Evolutionary conservation across 2,888 invertebrate genomes (phyloP), one percentile per base, ranked within the genome.

Genomic region (Eupithecia pulchellata): DNA sequence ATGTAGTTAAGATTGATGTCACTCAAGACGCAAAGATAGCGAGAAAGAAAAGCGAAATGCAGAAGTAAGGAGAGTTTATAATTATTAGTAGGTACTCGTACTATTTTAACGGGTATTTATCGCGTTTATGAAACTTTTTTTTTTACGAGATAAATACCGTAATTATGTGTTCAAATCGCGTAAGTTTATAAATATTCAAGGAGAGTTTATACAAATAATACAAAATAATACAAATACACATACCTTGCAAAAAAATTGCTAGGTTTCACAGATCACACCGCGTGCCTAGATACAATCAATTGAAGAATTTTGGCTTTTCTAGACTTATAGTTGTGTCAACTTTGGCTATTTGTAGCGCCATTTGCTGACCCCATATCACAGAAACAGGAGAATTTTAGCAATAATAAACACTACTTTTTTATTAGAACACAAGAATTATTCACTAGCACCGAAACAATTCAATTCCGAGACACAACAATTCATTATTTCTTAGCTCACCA

Each of bases 401-500:
- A 87, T 85, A 90, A 89, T 90, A 86, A 89, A 85, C 92, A 91
- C 92, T 83, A 86, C 84, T 87, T 86, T 88, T 88, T 89, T 87
- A 80, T 86, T 79, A 84, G 84, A 84, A 84, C 87, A 88, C 93
- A 87, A 87, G 83, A 86, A 81, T 86, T 84, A 83, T 85, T 89
- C 93, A 94, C 93, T 81, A 86, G 81, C 93, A 93, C 93, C 84
- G 83, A 84, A 81, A 81, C 80, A 88, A 87, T 87, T 87, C 80
- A 86, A 89, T 84, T 84, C 84, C 78, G 78, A 82, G 80, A 77
- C 89, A 87, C 88, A 85, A 87, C 86, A 88, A 87, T 83, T 87
- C 89, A 91, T 88, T 90, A 91, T 85, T 89, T 91, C 93, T 94
- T 95, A 95, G 96, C 96, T 96, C 95, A 96, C 96, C 96, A 96